Base-by-base conservation (phyloP, 2,888 invertebrate species). In the Sericinus montela region DNA sequence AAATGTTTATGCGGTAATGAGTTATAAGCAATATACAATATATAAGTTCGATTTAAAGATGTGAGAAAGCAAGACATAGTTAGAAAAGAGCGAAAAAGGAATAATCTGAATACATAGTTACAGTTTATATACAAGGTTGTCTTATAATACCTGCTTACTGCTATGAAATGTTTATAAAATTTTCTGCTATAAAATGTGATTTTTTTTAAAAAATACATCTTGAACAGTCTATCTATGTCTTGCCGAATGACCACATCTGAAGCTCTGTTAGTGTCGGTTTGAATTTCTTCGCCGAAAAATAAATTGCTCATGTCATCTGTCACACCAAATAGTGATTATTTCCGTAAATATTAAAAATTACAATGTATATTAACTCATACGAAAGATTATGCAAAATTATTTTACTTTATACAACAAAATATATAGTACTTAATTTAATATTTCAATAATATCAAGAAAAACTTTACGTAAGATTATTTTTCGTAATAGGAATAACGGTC, bases 21-120 rank as follows among this genome's bases (percentile, higher is more conserved):
- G 40, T 56, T 53, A 56, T 48, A 51, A 55, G 28, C 7, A 55
- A 52, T 55, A 51, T 41, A 55, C 50, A 48, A 55, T 56, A 65
- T 56, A 45, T 49, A 49, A 25, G 8, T 19, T 42, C 7, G 19
- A 48, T 45, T 23, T 41, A 50, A 45, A 75, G 71, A 79, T 79
- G 83, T 81, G 75, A 83, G 75, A 65, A 86, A 87, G 87, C 88
- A 88, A 88, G 88, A 88, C 88, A 88, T 88, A 88, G 85, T 84
- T 86, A 87, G 81, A 78, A 69, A 52, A 73, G 70, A 81, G 80
- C 74, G 69, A 66, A 62, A 72, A 56, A 69, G 58, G 67, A 42
- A 67, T 57, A 70, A 54, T 64, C 59, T 60, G 63, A 61, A 65
- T 45, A 60, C 35, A 58, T 63, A 67, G 70, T 65, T 68, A 71